Evolutionary conservation across 35 echinoderm and acorn worm species (phyloP), one percentile per base, ranked within the genome.

Genomic region (Patiria miniata): DNA sequence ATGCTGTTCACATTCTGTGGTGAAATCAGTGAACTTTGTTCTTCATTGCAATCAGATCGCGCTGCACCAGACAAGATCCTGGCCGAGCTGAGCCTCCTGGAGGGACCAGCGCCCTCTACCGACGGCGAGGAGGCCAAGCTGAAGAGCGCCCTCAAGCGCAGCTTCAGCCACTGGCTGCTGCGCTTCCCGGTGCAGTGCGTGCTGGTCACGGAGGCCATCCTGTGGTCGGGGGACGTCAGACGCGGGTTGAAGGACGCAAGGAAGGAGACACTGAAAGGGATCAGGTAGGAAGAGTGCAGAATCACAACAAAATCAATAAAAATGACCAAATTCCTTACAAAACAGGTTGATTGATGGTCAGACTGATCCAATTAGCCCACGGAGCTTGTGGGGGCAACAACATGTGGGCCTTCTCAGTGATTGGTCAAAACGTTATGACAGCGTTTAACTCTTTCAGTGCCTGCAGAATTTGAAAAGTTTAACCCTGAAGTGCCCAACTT

Each of bases 151-250:
- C 89, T 98, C 16, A 91, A 91, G 37, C 29, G 79, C 32, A 98
- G 89, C 40, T 98, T 88, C 78, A 55, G 51, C 7, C 89, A 98
- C 30, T 98, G 95, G 95, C 73, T 98, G 86, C 85, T 98, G 7
- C 81, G 95, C 14, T 98, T 94, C 79, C 95, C 95, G 3, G 51
- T 60, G 2, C 95, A 98, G 78, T 91, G 92, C 81, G 92, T 94
- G 1, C 37, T 94, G 15, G 69, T 88, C 0, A 78, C 83, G 0
- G 92, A 94, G 40, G 95, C 85, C 17, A 57, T 98, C 29, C 51
- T 93, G 16, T 98, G 95, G 95, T 80, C 83, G 21, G 79, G 86
- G 37, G 89, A 98, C 33, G 79, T 89, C 28, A 21, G 30, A 28
- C 40, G 86, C 0, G 83, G 68, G 5, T 77, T 98, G 81, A 84